Evolutionary conservation across 2,797 vertebrate genomes (phyloP), one percentile per base, ranked within the genome.

Genomic region (Macropodus opercularis): DNA sequence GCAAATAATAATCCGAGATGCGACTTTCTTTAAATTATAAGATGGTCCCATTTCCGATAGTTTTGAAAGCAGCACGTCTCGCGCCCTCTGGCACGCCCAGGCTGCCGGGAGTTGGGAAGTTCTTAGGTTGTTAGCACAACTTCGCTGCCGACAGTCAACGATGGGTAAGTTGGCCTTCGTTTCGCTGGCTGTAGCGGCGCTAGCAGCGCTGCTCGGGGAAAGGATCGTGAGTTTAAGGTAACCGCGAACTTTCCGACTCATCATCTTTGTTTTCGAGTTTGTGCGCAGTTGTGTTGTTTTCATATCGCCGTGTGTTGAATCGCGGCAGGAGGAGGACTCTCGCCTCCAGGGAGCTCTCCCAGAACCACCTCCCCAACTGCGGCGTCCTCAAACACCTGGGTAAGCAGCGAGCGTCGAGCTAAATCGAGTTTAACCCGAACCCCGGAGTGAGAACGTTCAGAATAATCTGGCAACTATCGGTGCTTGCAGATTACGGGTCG

Each of bases 401-500:
- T 90, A 50, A 55, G 81, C 17, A 8, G 9, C 15, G 15, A n/a
- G n/a, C n/a, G n/a, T 34, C 90, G 12, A 50, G 57, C 77, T n/a
- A 19, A 24, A 18, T 24, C 0, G 10, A 11, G 3, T 5, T 1
- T n/a, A 5, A 43, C 10, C n/a, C 4, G 5, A 8, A 2, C 2
- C 13, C 14, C 3, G 0, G 14, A 3, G 13, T 17, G 13, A 31
- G 31, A n/a, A n/a, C n/a, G n/a, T n/a, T n/a, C n/a, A n/a, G n/a
- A n/a, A n/a, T n/a, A n/a, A n/a, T n/a, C n/a, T n/a, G n/a, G n/a
- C n/a, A n/a, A n/a, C n/a, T n/a, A n/a, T n/a, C n/a, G n/a, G 3
- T 34, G 0, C 2, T 66, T 73, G 59, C 89, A 96, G 94, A 94
- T 77, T 0, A 35, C 40, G 95, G 95, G 7, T 90, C 96, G 7